Conservation (phyloP, 2,888 invertebrate genomes). For the Timandra comae region DNA sequence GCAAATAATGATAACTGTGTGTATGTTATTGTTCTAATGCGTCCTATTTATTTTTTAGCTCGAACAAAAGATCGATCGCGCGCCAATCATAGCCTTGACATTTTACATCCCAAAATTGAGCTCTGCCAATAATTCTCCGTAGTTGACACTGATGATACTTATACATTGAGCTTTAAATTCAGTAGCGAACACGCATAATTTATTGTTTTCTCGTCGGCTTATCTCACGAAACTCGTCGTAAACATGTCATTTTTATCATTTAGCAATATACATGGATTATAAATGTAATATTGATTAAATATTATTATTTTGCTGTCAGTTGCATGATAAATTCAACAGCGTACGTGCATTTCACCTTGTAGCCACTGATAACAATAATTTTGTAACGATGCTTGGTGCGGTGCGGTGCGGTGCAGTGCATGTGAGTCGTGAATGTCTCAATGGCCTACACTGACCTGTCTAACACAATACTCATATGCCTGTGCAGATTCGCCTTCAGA, state of each 20-base stretch:
- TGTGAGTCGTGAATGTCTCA: constrained; percentile 4
- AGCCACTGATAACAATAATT: constrained; percentile 5
- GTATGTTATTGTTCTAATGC: no score
- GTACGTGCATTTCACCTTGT: constrained; percentile 14
- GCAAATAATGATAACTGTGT: no score
- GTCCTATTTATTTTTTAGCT: no score
- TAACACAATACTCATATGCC: constrained; percentile 73
- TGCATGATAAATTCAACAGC: background rate
- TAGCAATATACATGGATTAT: no score
- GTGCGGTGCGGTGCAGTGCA: constrained; percentile 1
- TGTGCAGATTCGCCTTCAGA: constrained; percentile 70
- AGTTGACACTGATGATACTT: constrained; percentile 15
- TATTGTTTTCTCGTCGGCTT: constrained; percentile 1
- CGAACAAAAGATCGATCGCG: constrained; percentile 14
- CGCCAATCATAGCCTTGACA: constrained; percentile 26
- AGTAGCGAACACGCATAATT: constrained; percentile 1
- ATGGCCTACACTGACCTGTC: constrained; percentile 60
- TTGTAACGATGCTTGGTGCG: background rate
- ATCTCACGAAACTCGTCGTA: background rate
- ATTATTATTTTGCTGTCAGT: background rate
- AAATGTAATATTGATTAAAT: no score
- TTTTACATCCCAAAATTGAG: constrained; percentile 22
- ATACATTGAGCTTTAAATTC: constrained; percentile 7
- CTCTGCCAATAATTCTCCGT: constrained; percentile 21
- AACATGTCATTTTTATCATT: no score